Evolutionary conservation across 1,140 invertebrate species (phyloP), one percentile per base, ranked within the genome.

Genomic region (Drosophila gunungcola): DNA sequence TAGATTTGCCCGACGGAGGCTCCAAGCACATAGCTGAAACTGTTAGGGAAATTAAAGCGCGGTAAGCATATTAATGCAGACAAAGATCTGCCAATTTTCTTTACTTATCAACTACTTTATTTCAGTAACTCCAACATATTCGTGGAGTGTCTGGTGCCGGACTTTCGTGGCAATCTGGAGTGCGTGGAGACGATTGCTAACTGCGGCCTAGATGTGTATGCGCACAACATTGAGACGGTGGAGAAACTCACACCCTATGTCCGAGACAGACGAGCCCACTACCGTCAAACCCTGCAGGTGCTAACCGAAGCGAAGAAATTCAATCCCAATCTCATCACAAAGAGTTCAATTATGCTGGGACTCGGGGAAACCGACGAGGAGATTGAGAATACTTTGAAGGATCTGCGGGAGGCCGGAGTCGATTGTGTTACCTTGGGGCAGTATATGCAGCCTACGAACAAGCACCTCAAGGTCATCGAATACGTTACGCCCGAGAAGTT

Each of bases 381-480:
- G 94, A 94, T 99, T 7, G 93, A 96, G 85, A 95, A 97, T 93
- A 97, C 98, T 7, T 94, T 99, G 94, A 94, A 94, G 93, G 97
- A 98, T 94, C 92, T 99, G 4, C 93, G 95, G 64, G 91, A 93
- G 13, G 95, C 93, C 36, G 96, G 96, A 29, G 98, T 99, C 0
- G 98, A 99, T 91, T 99, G 98, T 92, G 81, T 99, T 0, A 99
- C 99, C 1, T 93, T 99, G 6, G 99, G 99, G 0, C 99, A 99
- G 92, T 99, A 99, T 92, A 99, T 99, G 98, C 99, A 99, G 92
- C 98, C 99, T 1, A 99, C 98, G 3, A 99, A 99, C 91, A 94
- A 96, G 52, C 99, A 99, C 93, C 93, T 99, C 4, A 98, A 98
- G 94, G 98, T 99, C 0, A 96, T 97, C 52, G 98, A 99, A 92